Percentiles rank a stretch among this genome's conserved stretches.
These are phyloP conservation scores for Sciaenops ocellatus DNA, from an alignment of 2,797 vertebrate species.

Conservation along the genomic window DNA sequence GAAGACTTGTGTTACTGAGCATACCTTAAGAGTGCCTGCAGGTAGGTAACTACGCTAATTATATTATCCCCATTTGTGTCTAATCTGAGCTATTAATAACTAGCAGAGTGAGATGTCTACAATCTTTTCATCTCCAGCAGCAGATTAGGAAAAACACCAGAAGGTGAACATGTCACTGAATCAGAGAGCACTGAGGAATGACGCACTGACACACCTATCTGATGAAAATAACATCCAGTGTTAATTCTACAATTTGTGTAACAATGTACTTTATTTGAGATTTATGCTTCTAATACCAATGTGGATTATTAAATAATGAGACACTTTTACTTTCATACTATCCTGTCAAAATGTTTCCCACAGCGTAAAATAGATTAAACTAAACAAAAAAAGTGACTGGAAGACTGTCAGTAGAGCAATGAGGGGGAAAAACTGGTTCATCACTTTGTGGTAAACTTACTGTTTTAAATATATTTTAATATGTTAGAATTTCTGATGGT, in stretches of 20 bases:
- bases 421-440: not conserved
- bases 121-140: conserved; percentile 37
- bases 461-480: not conserved
- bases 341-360: not conserved
- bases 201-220: not conserved
- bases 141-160: conserved; percentile 31
- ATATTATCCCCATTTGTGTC: conserved; percentile 34
- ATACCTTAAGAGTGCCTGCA: conserved; percentile 25
- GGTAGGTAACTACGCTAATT: conserved; percentile 22
- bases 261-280: no score
- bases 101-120: not conserved
- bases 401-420: not conserved
- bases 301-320: not conserved
- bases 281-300: no score
- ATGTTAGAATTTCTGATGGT: no score
- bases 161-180: conserved; percentile 16
- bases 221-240: not conserved
- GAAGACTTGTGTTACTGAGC: not conserved
- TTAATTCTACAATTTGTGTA: no score
- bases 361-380: not conserved
- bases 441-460: not conserved
- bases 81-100: conserved; percentile 54
- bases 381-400: not conserved
- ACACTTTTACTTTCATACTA: not conserved
- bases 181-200: not conserved